Evolutionary conservation across 2,797 vertebrate genomes (phyloP).

Genomic region (Sebastes trivittatus): DNA sequence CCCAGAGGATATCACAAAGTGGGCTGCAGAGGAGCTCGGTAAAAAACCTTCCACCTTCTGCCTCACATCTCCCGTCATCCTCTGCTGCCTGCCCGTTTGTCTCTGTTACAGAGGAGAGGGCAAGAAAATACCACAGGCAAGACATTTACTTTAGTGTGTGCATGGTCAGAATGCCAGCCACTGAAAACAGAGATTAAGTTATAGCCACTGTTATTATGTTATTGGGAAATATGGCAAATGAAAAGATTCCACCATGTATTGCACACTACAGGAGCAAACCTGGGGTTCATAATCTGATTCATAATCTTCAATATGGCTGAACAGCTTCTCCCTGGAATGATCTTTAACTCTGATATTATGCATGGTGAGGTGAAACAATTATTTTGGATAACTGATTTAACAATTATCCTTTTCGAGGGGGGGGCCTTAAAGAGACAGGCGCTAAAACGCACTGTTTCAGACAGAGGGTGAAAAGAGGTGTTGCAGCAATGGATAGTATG

Average conservation of each 20-base stretch:
- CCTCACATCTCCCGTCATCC: conserved; percentile 15
- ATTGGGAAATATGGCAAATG: neutral
- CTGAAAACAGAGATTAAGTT: neutral
- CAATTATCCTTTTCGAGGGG: neutral
- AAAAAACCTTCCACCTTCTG: conserved; percentile 23
- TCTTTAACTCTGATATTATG: neutral
- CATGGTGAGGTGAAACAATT: neutral
- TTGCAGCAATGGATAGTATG: neutral
- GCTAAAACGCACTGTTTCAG: neutral
- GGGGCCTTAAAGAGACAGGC: neutral
- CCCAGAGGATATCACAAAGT: conserved; percentile 43
- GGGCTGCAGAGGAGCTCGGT: conserved; percentile 13
- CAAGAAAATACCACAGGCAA: neutral
- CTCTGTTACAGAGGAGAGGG: conserved; percentile 3
- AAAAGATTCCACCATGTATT: neutral
- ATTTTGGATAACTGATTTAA: neutral
- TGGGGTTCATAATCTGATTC: neutral
- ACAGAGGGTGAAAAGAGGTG: neutral
- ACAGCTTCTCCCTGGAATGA: neutral
- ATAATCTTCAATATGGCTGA: neutral
- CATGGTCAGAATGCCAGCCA: neutral
- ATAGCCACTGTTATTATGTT: neutral
- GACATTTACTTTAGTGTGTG: neutral
- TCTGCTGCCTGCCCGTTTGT: conserved; percentile 12
- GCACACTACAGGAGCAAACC: too few species aligned